Base-by-base conservation (phyloP, 2,888 invertebrate genomes). In the Epinotia demarniana region DNA sequence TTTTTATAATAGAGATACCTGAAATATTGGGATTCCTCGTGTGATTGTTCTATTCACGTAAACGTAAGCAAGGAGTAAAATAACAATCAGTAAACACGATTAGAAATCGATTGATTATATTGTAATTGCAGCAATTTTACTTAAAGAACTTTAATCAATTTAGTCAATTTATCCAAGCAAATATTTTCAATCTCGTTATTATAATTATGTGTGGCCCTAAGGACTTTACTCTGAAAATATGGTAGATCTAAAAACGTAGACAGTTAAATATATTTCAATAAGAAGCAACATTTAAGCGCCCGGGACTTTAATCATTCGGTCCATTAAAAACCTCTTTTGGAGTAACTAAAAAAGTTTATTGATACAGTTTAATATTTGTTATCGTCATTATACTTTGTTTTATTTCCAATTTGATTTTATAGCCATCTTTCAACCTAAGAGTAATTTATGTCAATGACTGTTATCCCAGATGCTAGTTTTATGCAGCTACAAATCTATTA, bases 401-500 rank as follows among this genome's bases (percentile, higher is more conserved):
- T 64, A 74, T 58, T 12, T 19, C 63, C 33, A 58, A 70, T 69
- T 74, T n/a, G 19, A 39, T 75, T 75, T 75, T 71, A 75, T 64
- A 55, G 64, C 70, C 19, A 60, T 66, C 75, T 71, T 53, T 49
- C 49, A 53, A 75, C 70, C 64, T 57, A 57, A 53, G 39, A 33
- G 57, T 64, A 75, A 71, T 75, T 75, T 75, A 75, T 61, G 43
- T 43, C 60, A 70, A 70, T 58, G 69, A 58, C 57, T 74, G 75
- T 71, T 75, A 75, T 75, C 64, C 64, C 75, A 75, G 69, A 69
- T 70, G 75, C 58, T 72, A n/a, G 43, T 58, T 70, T 64, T 69
- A 74, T 16, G 46, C 33, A 19, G 39, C 70, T 71, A 70, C 74
- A 70, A 69, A 63, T 70, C 75, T 75, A 75, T 75, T 55, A 75